A percentile compares a stretch with the other conserved stretches of the same genome.
These are phyloP conservation scores for Leptonema lineaticorne DNA, from an alignment of 1,140 invertebrate genomes.

Conservation along the genomic window DNA sequence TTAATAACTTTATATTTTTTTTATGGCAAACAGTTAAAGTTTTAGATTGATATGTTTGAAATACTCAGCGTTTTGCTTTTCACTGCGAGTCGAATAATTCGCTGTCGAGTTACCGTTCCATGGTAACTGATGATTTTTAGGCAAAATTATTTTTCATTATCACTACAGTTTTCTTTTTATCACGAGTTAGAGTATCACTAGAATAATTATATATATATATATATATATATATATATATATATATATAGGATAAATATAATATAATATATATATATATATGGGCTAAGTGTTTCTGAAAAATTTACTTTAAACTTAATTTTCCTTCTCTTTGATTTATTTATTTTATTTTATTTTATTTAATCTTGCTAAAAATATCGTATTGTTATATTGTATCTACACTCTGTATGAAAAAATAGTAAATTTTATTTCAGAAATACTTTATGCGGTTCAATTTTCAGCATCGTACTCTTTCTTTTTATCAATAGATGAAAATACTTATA, in stretches of 20 bases:
- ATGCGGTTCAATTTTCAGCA: neutral
- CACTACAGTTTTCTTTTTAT: slow-evolving; percentile 19
- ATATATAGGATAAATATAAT: too few relatives aligned
- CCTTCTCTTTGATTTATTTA: neutral
- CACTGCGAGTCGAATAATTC: slow-evolving; percentile 31
- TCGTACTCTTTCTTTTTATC: neutral
- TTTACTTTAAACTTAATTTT: neutral
- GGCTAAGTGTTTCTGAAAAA: slow-evolving; percentile 16
- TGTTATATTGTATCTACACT: slow-evolving; percentile 11
- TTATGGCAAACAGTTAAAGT: slow-evolving; percentile 42
- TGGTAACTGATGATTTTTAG: slow-evolving; percentile 16
- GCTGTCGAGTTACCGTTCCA: slow-evolving; percentile 18
- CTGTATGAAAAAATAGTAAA: slow-evolving; percentile 17
- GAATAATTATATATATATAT: neutral
- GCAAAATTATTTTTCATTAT: slow-evolving; percentile 19
- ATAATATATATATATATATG: too few relatives aligned
- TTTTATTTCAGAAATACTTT: slow-evolving; percentile 6
- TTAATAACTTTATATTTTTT: slow-evolving; percentile 37
- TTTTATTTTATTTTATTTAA: too few relatives aligned
- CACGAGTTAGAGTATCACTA: slow-evolving; percentile 21
- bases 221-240: neutral
- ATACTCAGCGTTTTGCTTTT: slow-evolving; percentile 31
- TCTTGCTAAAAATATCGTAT: neutral
- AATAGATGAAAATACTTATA: slow-evolving; percentile 5
- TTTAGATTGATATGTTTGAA: slow-evolving; percentile 41